Base-by-base conservation (phyloP, 2,797 vertebrate genomes). In the Microchirus variegatus region DNA sequence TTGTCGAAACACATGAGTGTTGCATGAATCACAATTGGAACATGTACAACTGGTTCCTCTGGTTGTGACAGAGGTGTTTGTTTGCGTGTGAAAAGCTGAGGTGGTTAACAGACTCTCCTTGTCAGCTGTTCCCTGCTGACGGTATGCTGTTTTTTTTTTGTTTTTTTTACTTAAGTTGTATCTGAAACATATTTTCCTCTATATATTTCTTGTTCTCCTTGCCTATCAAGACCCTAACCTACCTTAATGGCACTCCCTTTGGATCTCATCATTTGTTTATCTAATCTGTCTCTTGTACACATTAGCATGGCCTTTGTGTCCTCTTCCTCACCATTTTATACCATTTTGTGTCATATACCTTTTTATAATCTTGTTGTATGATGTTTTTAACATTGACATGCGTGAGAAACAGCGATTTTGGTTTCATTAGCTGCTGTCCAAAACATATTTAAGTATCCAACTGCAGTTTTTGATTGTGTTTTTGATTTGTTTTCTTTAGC, bases 401-500 rank as follows among this genome's bases (percentile, higher is more conserved):
- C 61, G 70, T 63, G 22, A 17, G 53, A 70, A 59, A 56, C 15
- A 16, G 35, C 42, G 35, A 38, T 55, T 2, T 55, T 48, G 12
- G 68, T 66, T 47, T 73, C 53, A 14, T 58, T 1, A 48, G 48
- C 43, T 38, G 53, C 53, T 15, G 22, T 42, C 17, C 6, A 55
- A 46, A 70, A 52, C 15, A 9, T 49, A 10, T n/a, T 19, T 37
- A 37, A 7, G 18, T n/a, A 4, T 53, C 38, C 49, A 5, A 7
- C 0, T 59, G 12, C 40, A 70, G 9, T 60, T 37, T 75, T 63
- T 70, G 9, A 74, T 59, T 61, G 16, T 74, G 9, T 67, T 62
- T 53, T 60, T 60, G 53, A 5, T 50, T 63, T 63, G 0, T 53
- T 22, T 62, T 26, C 65, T 63, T 31, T 87, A 97, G 96, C 94